Conservation (phyloP, 2,113 vertebrate genomes). For the Nymphicus hollandicus region DNA sequence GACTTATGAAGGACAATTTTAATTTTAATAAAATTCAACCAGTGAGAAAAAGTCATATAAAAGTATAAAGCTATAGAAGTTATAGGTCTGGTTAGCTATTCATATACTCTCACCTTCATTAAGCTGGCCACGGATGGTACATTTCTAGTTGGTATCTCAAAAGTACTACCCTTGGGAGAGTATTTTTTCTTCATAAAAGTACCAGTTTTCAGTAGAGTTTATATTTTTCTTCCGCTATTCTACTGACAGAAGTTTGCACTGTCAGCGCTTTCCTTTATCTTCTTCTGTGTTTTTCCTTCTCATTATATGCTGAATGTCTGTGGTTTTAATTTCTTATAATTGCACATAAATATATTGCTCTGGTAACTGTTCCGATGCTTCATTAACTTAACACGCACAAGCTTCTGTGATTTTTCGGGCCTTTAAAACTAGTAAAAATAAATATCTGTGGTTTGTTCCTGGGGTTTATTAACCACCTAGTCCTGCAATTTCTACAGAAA, state of each 20-base stretch:
- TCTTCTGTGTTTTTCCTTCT: neutral
- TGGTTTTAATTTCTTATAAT: neutral
- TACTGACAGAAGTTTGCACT: neutral
- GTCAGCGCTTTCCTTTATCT: neutral
- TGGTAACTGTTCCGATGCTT: neutral
- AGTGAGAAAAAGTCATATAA: neutral
- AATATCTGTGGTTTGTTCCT: neutral
- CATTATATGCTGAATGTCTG: neutral
- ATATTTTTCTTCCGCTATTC: neutral
- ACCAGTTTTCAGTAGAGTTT: neutral
- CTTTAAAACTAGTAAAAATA: neutral
- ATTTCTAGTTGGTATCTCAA: neutral
- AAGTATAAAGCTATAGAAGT: neutral
- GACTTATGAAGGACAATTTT: neutral
- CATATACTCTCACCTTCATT: neutral
- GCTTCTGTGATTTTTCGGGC: neutral
- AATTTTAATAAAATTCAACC: neutral
- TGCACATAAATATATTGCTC: neutral
- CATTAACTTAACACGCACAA: neutral
- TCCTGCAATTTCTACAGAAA: neutral
- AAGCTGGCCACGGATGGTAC: neutral
- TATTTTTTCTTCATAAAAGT: neutral
- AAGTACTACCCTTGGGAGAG: neutral
- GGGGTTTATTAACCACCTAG: neutral
- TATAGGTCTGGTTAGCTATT: neutral